phyloP scores from a whole-genome alignment of 1,140 invertebrate species.

The Plectus sambesii region DNA sequence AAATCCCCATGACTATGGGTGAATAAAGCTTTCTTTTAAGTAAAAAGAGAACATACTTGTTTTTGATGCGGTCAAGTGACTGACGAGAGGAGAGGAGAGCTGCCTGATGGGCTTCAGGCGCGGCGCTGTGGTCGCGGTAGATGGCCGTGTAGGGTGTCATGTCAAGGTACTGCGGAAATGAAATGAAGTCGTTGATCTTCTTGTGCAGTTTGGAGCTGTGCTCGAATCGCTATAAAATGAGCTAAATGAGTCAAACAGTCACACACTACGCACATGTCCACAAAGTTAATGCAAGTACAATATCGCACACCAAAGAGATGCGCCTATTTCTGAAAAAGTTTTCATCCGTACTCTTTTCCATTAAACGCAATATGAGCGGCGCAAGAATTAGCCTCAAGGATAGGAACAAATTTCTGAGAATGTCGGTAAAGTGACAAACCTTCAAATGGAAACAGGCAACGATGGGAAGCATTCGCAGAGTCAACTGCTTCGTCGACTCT shows the following conservation, averaged over 20 bases:
- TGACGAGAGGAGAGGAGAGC: too few relatives aligned
- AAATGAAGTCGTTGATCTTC: constrained; percentile 87
- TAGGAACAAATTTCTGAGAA: neutral
- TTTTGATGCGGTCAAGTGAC: too few relatives aligned
- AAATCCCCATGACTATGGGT: too few relatives aligned
- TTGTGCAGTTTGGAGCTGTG: constrained; percentile 59
- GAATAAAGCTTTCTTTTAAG: too few relatives aligned
- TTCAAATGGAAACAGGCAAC: constrained; percentile 93
- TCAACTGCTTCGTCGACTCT: constrained; percentile 86
- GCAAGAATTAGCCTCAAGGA: too few relatives aligned
- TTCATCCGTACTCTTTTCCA: too few relatives aligned
- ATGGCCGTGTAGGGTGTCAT: constrained; percentile 66
- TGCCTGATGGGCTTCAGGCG: constrained; percentile 30
- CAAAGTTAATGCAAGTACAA: too few relatives aligned
- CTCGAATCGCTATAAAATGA: constrained; percentile 53
- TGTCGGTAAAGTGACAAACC: constrained; percentile 38
- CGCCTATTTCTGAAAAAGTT: neutral
- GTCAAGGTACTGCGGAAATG: constrained; percentile 86
- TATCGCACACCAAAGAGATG: too few relatives aligned
- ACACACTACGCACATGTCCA: too few relatives aligned
- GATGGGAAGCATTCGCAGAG: constrained; percentile 81
- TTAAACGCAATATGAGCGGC: too few relatives aligned
- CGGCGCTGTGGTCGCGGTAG: constrained; percentile 19
- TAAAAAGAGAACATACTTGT: too few relatives aligned
- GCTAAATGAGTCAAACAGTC: neutral